Conservation (phyloP, 1,140 invertebrate genomes). For the Rhagoletis pomonella region DNA sequence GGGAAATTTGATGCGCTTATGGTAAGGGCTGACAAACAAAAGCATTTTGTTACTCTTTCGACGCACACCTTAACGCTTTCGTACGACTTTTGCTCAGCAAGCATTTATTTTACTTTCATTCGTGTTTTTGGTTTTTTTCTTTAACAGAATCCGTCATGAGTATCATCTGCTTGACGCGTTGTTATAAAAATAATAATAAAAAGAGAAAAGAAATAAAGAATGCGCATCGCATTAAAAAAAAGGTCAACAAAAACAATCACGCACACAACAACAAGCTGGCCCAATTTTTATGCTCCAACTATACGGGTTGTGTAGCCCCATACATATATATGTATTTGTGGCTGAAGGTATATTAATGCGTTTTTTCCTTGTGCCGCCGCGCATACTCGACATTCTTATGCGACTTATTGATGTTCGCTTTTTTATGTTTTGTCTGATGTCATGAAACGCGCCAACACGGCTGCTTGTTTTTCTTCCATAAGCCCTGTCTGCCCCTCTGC, state of each 20-base stretch:
- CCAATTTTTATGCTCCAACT: slow-evolving; percentile 19
- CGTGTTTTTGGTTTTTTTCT: background rate
- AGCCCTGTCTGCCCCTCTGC: background rate
- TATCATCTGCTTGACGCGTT: background rate
- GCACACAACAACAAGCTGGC: background rate
- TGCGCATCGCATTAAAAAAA: background rate
- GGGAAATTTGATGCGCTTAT: slow-evolving; percentile 31
- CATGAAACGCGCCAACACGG: background rate
- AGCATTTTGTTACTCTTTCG: too few species aligned
- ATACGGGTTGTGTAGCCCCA: background rate
- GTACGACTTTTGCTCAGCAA: background rate
- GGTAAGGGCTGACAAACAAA: background rate
- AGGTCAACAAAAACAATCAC: background rate
- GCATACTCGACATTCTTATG: slow-evolving; percentile 17
- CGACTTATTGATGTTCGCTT: slow-evolving; percentile 20
- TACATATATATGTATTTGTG: background rate
- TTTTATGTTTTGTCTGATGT: slow-evolving; percentile 11
- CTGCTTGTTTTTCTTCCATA: background rate
- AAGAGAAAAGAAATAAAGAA: slow-evolving; percentile 1
- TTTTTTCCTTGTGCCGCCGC: background rate
- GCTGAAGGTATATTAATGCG: background rate
- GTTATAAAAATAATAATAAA: background rate
- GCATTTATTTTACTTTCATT: slow-evolving; percentile 24
- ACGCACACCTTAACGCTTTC: too few species aligned
- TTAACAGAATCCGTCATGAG: too few species aligned